phyloP scores from a whole-genome alignment of 2,888 invertebrate genomes.

The Ophion obscuratus region DNA sequence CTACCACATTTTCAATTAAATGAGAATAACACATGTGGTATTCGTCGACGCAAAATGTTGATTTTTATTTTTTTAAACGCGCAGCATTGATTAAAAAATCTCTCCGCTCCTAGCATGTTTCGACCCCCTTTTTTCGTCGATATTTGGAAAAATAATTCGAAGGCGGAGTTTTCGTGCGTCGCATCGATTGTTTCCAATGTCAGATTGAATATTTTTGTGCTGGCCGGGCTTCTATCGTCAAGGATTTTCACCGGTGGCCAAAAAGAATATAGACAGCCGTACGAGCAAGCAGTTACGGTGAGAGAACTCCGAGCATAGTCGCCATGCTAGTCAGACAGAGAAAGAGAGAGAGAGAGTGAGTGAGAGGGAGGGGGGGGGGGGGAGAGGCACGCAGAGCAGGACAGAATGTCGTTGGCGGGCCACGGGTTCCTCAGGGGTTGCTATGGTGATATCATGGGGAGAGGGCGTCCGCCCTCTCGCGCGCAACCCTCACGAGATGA shows the following conservation, averaged over 20 bases:
- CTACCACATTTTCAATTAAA: too few species aligned
- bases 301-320: constrained; percentile 68
- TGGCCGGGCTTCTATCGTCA: not conserved
- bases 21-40: too few species aligned
- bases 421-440: constrained; percentile 79
- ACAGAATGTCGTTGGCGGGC: constrained; percentile 80
- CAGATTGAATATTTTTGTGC: constrained; percentile 3
- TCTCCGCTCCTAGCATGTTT: too few species aligned
- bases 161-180: not conserved
- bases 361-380: constrained; percentile 5
- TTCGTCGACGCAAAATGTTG: too few species aligned
- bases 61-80: too few species aligned
- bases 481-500: constrained; percentile 80
- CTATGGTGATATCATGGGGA: constrained; percentile 81
- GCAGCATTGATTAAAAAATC: too few species aligned
- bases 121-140: too few species aligned
- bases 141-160: too few species aligned
- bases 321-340: constrained; percentile 78
- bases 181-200: not conserved
- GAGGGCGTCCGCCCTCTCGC: constrained; percentile 82
- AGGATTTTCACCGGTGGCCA: constrained; percentile 72
- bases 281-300: constrained; percentile 75
- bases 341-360: not conserved
- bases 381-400: constrained; percentile 76
- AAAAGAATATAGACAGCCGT: constrained; percentile 68